These are phyloP conservation scores for Euwallacea fornicatus DNA, from an alignment of 1,140 invertebrate genomes.

Conservation along the genomic window DNA sequence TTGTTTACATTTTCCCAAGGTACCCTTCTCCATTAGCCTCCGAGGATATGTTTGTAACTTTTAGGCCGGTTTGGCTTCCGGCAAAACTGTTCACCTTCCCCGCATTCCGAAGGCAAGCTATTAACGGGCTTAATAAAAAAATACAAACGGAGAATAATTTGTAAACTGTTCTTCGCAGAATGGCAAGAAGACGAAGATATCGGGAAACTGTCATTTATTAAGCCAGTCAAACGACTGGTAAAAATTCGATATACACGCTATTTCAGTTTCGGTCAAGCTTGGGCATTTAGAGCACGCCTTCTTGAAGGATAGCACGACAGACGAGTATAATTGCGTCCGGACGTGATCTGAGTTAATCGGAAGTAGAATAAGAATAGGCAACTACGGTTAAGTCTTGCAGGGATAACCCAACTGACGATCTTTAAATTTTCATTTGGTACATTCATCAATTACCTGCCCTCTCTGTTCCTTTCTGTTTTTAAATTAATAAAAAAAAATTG, in stretches of 20 bases:
- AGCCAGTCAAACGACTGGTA: constrained; percentile 34
- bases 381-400: too few relatives aligned
- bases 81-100: too few relatives aligned
- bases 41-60: too few relatives aligned
- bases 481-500: too few relatives aligned
- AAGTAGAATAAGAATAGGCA: constrained; percentile 14
- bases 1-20: constrained; percentile 25
- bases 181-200: constrained; percentile 30
- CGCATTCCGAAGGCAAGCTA: neutral
- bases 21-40: too few relatives aligned
- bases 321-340: constrained; percentile 48
- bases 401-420: too few relatives aligned
- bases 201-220: constrained; percentile 34
- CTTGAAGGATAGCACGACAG: constrained; percentile 50
- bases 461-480: too few relatives aligned
- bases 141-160: constrained; percentile 18
- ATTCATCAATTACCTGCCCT: too few relatives aligned
- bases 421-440: too few relatives aligned
- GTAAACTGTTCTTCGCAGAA: constrained; percentile 32
- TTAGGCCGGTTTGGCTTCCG: too few relatives aligned
- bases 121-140: constrained; percentile 4
- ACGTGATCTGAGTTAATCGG: constrained; percentile 48
- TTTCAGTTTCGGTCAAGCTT: constrained; percentile 38
- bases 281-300: constrained; percentile 47
- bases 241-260: constrained; percentile 38